These are phyloP conservation scores for Ametastegia equiseti DNA, from an alignment of 2,888 invertebrate genomes.

Conservation along the genomic window DNA sequence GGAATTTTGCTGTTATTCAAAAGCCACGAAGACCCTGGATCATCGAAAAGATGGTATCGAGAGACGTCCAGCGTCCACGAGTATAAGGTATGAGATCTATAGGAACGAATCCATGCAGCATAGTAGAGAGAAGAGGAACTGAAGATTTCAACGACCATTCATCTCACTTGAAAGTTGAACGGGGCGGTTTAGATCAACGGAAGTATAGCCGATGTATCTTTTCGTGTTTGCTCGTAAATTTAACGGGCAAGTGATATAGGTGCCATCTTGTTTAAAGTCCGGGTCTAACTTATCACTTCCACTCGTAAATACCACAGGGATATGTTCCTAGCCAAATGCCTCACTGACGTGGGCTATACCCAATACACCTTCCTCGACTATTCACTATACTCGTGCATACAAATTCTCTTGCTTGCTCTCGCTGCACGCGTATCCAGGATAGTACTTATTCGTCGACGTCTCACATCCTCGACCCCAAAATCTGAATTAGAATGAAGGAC, in stretches of 20 bases:
- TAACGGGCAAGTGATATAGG: conserved; percentile 52
- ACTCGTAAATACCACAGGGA: conserved; percentile 37
- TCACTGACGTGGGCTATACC: not conserved
- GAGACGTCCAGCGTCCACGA: no score
- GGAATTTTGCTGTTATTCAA: not conserved
- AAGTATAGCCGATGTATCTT: conserved; percentile 58
- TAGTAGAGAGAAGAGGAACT: not conserved
- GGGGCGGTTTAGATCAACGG: conserved; percentile 41
- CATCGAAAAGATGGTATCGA: not conserved
- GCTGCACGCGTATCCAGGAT: no score
- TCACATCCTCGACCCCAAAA: no score
- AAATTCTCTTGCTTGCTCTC: no score
- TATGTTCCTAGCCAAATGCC: conserved; percentile 20
- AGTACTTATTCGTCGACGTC: no score
- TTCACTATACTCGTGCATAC: no score
- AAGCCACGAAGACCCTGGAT: no score
- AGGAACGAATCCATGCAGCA: not conserved
- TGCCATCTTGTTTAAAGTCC: conserved; percentile 55
- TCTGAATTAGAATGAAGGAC: no score
- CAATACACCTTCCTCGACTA: no score
- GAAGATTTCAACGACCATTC: conserved; percentile 7
- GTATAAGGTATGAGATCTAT: not conserved
- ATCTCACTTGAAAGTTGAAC: conserved; percentile 26
- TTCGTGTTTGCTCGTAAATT: conserved; percentile 54
- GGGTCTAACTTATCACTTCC: conserved; percentile 53